Evolutionary conservation across 1,140 invertebrate genomes (phyloP).

Genomic region (Drosophila repleta): DNA sequence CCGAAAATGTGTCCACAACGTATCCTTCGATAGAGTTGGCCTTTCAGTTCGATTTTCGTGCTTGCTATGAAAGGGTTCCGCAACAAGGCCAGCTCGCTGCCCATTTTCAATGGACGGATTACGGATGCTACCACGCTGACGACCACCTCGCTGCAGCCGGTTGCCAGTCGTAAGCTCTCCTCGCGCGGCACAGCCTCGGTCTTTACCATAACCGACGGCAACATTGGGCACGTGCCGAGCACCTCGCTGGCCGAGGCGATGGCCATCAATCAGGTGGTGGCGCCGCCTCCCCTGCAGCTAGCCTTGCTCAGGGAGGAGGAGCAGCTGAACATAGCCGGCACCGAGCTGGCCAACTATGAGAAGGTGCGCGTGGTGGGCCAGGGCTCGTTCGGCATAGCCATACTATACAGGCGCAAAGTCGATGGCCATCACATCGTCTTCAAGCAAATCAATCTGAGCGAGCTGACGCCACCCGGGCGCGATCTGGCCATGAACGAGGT

Average conservation of each 20-base stretch:
- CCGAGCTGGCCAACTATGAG: slow-evolving; percentile 75
- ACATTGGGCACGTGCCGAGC: slow-evolving; percentile 45
- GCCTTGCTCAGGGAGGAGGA: slow-evolving; percentile 53
- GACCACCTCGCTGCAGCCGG: slow-evolving; percentile 58
- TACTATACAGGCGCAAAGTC: slow-evolving; percentile 88
- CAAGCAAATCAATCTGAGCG: slow-evolving; percentile 91
- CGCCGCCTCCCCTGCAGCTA: slow-evolving; percentile 49
- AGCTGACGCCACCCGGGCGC: slow-evolving; percentile 88
- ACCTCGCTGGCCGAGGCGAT: slow-evolving; percentile 66
- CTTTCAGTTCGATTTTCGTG: slow-evolving; percentile 36
- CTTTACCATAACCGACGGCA: slow-evolving; percentile 71
- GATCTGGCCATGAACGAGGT: slow-evolving; percentile 92
- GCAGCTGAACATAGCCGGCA: slow-evolving; percentile 46
- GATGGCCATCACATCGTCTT: slow-evolving; percentile 89
- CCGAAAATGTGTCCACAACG: slow-evolving; percentile 66
- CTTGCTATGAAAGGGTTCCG: slow-evolving; percentile 71
- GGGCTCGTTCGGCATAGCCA: slow-evolving; percentile 90
- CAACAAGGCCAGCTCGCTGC: slow-evolving; percentile 73
- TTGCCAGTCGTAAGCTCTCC: slow-evolving; percentile 22
- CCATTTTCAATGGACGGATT: slow-evolving; percentile 77
- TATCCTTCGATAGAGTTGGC: slow-evolving; percentile 24
- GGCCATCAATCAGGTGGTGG: slow-evolving; percentile 39
- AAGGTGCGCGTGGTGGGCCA: slow-evolving; percentile 77
- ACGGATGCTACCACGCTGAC: slow-evolving; percentile 72
- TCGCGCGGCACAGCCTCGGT: slow-evolving; percentile 51